phyloP scores from a whole-genome alignment of 2,888 invertebrate species.

The Sinotaia quadrata region DNA sequence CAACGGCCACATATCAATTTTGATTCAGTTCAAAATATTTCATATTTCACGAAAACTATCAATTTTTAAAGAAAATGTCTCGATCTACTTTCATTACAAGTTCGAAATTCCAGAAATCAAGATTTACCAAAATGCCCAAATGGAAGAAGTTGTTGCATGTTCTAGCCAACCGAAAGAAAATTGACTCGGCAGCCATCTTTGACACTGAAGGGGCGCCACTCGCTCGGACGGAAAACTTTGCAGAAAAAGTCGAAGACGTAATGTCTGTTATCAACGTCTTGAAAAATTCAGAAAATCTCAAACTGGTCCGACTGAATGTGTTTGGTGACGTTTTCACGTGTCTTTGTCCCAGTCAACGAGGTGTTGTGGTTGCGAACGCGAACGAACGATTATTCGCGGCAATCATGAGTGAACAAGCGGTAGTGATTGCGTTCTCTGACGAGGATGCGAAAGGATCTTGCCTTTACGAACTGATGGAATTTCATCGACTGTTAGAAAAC shows the following conservation, averaged over 20 bases:
- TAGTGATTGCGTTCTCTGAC: constrained; percentile 22
- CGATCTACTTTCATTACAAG: no score
- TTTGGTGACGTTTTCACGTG: constrained; percentile 27
- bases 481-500: constrained; percentile 14
- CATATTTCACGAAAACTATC: no score
- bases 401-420: background rate
- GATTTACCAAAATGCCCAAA: background rate
- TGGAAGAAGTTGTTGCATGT: constrained; percentile 17
- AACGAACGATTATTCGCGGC: constrained; percentile 12
- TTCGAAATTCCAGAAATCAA: no score
- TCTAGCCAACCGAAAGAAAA: constrained; percentile 14
- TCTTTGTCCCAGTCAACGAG: constrained; percentile 8
- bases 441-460: constrained; percentile 9
- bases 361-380: constrained; percentile 5
- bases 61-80: no score
- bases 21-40: no score
- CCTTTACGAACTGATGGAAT: constrained; percentile 23
- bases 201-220: constrained; percentile 17
- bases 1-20: no score
- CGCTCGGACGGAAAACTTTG: constrained; percentile 23
- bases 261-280: constrained; percentile 3
- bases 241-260: constrained; percentile 21
- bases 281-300: background rate
- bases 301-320: constrained; percentile 16
- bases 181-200: constrained; percentile 28